Evolutionary conservation across 1,140 invertebrate species (phyloP).

Genomic region (Teleopsis dalmanni): DNA sequence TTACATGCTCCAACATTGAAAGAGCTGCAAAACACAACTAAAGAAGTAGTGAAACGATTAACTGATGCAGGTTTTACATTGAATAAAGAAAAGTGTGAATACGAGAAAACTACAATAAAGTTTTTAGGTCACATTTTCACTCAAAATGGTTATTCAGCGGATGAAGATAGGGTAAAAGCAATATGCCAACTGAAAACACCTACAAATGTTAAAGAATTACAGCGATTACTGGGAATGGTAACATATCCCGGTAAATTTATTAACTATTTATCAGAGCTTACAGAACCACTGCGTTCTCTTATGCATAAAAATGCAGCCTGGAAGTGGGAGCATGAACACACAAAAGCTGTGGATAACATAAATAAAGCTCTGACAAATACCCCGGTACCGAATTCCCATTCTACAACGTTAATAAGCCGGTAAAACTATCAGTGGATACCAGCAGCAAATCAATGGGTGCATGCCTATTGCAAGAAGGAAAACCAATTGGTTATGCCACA

Average conservation of each 20-base stretch:
- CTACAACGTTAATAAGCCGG: conserved; percentile 17
- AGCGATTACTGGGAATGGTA: conserved; percentile 41
- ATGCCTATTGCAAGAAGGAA: conserved; percentile 21
- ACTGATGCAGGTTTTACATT: conserved; percentile 22
- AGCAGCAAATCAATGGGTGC: conserved; percentile 20
- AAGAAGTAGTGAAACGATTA: conserved; percentile 20
- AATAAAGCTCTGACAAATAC: conserved; percentile 25
- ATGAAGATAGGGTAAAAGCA: conserved; percentile 33
- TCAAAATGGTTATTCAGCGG: conserved; percentile 30
- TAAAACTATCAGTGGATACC: conserved; percentile 17
- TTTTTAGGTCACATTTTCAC: conserved; percentile 36
- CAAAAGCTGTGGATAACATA: conserved; percentile 30
- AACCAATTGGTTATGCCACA: conserved; percentile 26
- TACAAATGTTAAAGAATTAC: conserved; percentile 37
- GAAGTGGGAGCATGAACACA: conserved; percentile 31
- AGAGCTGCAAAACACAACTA: conserved; percentile 5
- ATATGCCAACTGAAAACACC: conserved; percentile 20
- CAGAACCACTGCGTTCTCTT: conserved; percentile 36
- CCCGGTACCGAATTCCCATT: conserved; percentile 27
- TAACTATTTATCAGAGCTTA: conserved; percentile 36
- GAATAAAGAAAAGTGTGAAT: conserved; percentile 27
- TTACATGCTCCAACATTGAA: conserved; percentile 15
- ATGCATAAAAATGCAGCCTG: conserved; percentile 39
- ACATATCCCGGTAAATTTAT: conserved; percentile 43
- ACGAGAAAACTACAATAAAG: conserved; percentile 17